These are phyloP conservation scores for Chrysotoxum bicinctum DNA, from an alignment of 2,888 invertebrate species.

Conservation along the genomic window DNA sequence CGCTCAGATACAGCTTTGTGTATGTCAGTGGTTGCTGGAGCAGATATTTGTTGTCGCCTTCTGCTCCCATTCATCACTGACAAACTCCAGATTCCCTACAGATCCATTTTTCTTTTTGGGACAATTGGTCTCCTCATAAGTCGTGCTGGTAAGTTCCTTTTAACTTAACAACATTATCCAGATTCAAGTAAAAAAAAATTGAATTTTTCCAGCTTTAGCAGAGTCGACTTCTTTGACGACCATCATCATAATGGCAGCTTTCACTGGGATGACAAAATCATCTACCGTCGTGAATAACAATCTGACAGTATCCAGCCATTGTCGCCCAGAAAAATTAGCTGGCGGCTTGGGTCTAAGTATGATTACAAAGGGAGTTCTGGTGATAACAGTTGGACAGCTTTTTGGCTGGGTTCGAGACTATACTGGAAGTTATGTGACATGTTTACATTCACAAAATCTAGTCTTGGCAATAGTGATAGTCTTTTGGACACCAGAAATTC, in stretches of 20 bases:
- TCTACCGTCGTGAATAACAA: slow-evolving; percentile 89
- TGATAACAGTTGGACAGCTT: slow-evolving; percentile 85
- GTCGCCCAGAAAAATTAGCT: slow-evolving; percentile 84
- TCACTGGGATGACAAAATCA: slow-evolving; percentile 88
- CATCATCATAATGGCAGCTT: slow-evolving; percentile 83
- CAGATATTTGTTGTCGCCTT: slow-evolving; percentile 87
- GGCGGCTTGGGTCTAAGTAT: slow-evolving; percentile 88
- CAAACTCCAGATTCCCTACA: slow-evolving; percentile 84
- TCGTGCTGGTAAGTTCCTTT: slow-evolving; percentile 74
- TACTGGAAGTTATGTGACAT: slow-evolving; percentile 84
- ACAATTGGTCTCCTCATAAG: slow-evolving; percentile 83
- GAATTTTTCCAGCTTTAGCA: slow-evolving; percentile 83
- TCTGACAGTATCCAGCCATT: slow-evolving; percentile 86
- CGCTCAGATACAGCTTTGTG: slow-evolving; percentile 85
- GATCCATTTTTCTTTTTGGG: slow-evolving; percentile 85
- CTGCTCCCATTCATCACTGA: slow-evolving; percentile 86
- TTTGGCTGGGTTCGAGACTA: slow-evolving; percentile 87
- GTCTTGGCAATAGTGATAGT: slow-evolving; percentile 83
- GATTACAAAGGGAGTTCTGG: slow-evolving; percentile 87
- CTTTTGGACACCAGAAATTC: slow-evolving; percentile 85
- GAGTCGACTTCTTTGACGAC: slow-evolving; percentile 83
- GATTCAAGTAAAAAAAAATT: not conserved
- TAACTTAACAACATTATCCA: not conserved
- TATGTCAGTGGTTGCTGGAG: slow-evolving; percentile 87
- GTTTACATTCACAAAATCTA: slow-evolving; percentile 85